phyloP scores from a whole-genome alignment of 1,140 invertebrate genomes.

The Neotoxoptera formosana region DNA sequence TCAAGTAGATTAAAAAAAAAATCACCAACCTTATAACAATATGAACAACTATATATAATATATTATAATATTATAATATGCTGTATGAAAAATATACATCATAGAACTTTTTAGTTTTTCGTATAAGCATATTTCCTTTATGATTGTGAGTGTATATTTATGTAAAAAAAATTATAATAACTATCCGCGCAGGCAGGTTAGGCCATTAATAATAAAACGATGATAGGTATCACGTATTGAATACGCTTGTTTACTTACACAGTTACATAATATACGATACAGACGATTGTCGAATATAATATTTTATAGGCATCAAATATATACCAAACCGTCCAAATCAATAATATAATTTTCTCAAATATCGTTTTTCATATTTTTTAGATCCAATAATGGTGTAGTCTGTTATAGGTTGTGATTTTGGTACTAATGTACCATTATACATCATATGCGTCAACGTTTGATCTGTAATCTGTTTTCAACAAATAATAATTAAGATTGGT shows the following conservation, averaged over 20 bases:
- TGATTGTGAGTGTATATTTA: background rate
- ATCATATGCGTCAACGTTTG: background rate
- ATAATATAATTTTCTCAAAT: background rate
- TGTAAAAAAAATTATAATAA: background rate
- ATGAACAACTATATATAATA: background rate
- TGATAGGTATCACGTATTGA: background rate
- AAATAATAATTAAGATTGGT: background rate
- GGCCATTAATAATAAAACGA: background rate
- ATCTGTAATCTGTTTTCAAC: background rate
- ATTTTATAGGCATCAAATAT: background rate
- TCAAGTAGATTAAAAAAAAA: background rate
- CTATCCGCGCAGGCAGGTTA: background rate
- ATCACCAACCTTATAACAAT: background rate
- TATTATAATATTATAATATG: too few relatives aligned
- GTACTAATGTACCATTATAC: background rate
- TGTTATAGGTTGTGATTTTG: background rate
- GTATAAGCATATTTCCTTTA: too few relatives aligned
- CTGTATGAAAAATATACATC: too few relatives aligned
- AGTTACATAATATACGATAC: background rate
- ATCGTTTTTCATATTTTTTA: background rate
- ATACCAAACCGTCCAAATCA: background rate
- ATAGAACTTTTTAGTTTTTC: too few relatives aligned
- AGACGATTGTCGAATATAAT: background rate
- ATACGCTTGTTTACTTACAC: background rate
- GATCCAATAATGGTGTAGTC: background rate